These are phyloP conservation scores for Chondrosia reniformis DNA, from an alignment of 37 sponge, comb jelly and placozoan species.

Conservation along the genomic window DNA sequence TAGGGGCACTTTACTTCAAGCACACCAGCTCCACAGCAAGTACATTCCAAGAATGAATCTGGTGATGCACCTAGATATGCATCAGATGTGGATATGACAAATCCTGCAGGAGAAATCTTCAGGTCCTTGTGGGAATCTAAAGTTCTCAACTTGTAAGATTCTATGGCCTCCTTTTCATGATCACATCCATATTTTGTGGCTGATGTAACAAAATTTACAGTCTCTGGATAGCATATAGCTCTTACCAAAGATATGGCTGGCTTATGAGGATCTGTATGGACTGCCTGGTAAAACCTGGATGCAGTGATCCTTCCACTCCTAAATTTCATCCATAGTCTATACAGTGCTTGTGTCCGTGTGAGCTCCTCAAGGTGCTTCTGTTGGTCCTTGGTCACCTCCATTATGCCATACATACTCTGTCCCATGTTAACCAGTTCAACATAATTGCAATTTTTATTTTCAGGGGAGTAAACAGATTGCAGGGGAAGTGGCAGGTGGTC, in stretches of 20 bases:
- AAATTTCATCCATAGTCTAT: conserved; percentile 9
- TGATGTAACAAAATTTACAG: not conserved
- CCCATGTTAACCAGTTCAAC: not conserved
- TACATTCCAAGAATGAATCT: conserved; percentile 17
- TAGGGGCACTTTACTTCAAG: conserved; percentile 25
- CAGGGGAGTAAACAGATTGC: conserved; percentile 2
- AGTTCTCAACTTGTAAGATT: conserved; percentile 9
- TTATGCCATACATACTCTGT: not conserved
- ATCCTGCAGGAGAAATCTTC: not conserved
- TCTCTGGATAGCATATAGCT: conserved; percentile 29
- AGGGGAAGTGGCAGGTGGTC: conserved; percentile 20
- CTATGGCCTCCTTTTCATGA: not conserved
- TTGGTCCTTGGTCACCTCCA: not conserved
- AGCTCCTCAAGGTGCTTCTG: not conserved
- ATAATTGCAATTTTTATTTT: not conserved
- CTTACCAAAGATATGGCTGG: conserved; percentile 17
- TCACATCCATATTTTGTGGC: conserved; percentile 23
- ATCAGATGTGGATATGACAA: not conserved
- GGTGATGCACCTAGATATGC: conserved; percentile 32
- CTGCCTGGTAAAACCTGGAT: conserved; percentile 11
- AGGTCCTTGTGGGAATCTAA: not conserved
- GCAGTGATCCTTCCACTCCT: conserved; percentile 30
- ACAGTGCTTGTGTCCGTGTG: not conserved
- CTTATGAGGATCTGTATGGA: conserved; percentile 14
- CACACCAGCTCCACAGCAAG: conserved; percentile 29